phyloP scores from a whole-genome alignment of 2,888 invertebrate genomes.

The Clitarchus hookeri region DNA sequence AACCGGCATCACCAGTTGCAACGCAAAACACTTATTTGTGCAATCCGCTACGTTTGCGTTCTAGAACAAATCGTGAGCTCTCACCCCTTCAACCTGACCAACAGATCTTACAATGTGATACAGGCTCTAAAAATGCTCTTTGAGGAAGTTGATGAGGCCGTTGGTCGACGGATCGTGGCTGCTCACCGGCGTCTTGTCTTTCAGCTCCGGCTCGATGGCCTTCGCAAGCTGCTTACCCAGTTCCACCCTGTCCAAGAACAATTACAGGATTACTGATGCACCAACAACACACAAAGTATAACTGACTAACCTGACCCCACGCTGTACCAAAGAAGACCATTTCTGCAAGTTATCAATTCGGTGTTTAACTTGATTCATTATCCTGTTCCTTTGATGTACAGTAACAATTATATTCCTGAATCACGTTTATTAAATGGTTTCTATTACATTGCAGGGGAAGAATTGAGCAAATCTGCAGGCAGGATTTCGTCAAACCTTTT shows the following conservation, averaged over 20 bases:
- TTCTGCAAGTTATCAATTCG: no score
- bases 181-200: conserved; percentile 65
- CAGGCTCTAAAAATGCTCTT: conserved; percentile 58
- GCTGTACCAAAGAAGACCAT: no score
- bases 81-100: not conserved
- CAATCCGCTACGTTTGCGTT: not conserved
- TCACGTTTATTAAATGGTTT: no score
- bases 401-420: no score
- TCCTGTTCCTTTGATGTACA: no score
- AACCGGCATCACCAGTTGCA: not conserved
- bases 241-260: conserved; percentile 70
- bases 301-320: no score
- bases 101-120: not conserved
- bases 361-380: no score
- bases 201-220: conserved; percentile 94
- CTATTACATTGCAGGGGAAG: no score
- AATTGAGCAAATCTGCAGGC: no score
- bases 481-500: no score
- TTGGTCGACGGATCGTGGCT: conserved; percentile 96
- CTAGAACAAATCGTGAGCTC: not conserved
- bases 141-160: conserved; percentile 95
- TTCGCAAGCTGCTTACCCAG: conserved; percentile 98
- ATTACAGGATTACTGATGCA: no score
- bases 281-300: no score
- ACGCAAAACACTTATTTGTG: not conserved